Base-by-base conservation (phyloP, 2,113 vertebrate species). In the Eleginops maclovinus region DNA sequence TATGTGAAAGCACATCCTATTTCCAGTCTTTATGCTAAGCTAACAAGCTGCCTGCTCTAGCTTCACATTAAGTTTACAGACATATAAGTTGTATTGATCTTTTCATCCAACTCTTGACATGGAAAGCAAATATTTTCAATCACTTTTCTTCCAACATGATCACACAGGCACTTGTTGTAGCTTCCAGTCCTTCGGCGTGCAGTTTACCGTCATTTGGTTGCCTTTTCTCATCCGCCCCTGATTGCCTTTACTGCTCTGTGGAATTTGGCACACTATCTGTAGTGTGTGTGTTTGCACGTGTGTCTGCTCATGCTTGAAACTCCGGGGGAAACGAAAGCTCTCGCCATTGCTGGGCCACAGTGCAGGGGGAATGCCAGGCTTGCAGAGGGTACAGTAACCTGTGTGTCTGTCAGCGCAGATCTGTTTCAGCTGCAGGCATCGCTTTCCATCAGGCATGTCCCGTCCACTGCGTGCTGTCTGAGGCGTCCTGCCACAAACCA, bases 391-490 rank as follows among this genome's bases (percentile, higher is more conserved):
- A 85, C 79, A 78, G 89, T 84, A 87, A 93, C 88, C 86, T 79
- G 86, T 81, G 85, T 90, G 88, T 90, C 91, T 89, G 87, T 93
- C 88, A 89, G 84, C 54, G 40, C 71, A 64, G 85, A 90, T 91
- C 87, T 62, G 82, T 91, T 89, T 87, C 84, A 86, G 87, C 79
- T 77, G 28, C 74, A 73, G 79, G 64, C 81, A 60, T 75, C 69
- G 31, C 40, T 75, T 90, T 92, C 83, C 59, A 15, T 62, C 65
- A 71, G 81, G 68, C 72, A 78, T 79, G 81, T 88, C 78, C 21
- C 47, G 75, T 79, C 77, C 59, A 53, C 50, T 69, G 66, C 66
- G 19, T 44, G 47, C 78, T 68, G 88, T 88, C 83, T 79, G 75
- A 71, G 61, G 81, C 83, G 79, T 67, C 73, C 22, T 58, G 83